A percentile compares a stretch with the other conserved stretches of the same genome.
phyloP scores from a whole-genome alignment of 2,888 invertebrate species.

The Alviniconcha strummeri region DNA sequence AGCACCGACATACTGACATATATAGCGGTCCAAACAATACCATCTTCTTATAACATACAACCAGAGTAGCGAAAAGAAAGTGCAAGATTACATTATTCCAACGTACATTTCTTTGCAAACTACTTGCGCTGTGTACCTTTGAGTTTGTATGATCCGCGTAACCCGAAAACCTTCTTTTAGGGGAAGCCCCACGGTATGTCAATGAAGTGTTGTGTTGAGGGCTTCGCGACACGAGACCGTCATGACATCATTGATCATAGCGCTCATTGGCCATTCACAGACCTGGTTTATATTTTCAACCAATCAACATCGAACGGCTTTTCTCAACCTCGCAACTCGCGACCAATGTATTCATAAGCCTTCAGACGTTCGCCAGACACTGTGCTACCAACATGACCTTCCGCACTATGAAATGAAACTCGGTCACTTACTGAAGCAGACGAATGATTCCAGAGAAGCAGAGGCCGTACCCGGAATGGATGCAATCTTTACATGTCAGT shows the following conservation, averaged over 20 bases:
- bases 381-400: conserved; percentile 29
- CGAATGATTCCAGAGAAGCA: background rate
- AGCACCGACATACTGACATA: too few relatives aligned
- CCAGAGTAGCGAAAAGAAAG: background rate
- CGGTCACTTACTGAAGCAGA: conserved; percentile 10
- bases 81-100: background rate
- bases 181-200: conserved; percentile 29
- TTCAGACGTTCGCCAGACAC: conserved; percentile 21
- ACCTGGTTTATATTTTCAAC: conserved; percentile 16
- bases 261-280: conserved; percentile 21
- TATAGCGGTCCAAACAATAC: too few relatives aligned
- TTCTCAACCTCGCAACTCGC: conserved; percentile 19
- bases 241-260: background rate
- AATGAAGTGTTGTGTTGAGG: conserved; percentile 21
- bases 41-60: background rate
- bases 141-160: background rate
- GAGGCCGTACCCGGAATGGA: conserved; percentile 1
- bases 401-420: conserved; percentile 34
- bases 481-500: conserved; percentile 6
- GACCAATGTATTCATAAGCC: conserved; percentile 32
- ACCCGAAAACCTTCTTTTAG: background rate
- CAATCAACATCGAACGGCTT: conserved; percentile 12
- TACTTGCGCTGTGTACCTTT: background rate
- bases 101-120: background rate
- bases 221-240: conserved; percentile 2